A percentile compares a stretch with the other conserved stretches of the same genome.
phyloP scores from a whole-genome alignment of 2,888 invertebrate genomes.

The Unio pictorum region DNA sequence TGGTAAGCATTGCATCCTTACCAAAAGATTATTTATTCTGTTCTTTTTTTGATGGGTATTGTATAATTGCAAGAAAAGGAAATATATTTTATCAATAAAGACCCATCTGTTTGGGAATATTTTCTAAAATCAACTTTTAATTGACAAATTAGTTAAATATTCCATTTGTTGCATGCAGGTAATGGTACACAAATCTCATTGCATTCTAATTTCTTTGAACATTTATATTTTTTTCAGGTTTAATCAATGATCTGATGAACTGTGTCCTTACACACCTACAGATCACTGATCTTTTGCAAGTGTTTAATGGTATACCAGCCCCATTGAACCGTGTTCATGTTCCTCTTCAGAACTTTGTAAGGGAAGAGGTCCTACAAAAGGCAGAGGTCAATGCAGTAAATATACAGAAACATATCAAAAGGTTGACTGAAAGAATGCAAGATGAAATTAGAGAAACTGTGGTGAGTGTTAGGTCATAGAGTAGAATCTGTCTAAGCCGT shows the following conservation, averaged over 20 bases:
- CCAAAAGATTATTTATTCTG: no score
- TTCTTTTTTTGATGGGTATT: no score
- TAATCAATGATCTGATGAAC: conserved; percentile 62
- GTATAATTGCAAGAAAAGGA: no score
- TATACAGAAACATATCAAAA: conserved; percentile 72
- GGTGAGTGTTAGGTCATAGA: conserved; percentile 65
- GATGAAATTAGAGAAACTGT: conserved; percentile 70
- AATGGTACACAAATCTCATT: background rate
- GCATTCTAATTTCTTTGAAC: background rate
- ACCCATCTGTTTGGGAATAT: no score
- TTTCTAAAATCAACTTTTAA: no score
- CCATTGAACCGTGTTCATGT: conserved; percentile 73
- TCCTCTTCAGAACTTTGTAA: conserved; percentile 73
- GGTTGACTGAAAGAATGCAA: conserved; percentile 72
- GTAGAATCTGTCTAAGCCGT: background rate
- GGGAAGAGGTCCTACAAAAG: conserved; percentile 72
- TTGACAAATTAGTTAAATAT: no score
- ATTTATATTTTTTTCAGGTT: conserved; percentile 48
- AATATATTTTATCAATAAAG: no score
- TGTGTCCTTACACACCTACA: conserved; percentile 67
- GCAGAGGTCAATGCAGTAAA: conserved; percentile 70
- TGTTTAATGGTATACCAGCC: conserved; percentile 70
- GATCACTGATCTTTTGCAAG: conserved; percentile 70
- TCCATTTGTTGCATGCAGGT: background rate
- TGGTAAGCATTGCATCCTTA: no score